Conservation (phyloP, 2,797 vertebrate species). For the Pseudochirops corinnae region DNA sequence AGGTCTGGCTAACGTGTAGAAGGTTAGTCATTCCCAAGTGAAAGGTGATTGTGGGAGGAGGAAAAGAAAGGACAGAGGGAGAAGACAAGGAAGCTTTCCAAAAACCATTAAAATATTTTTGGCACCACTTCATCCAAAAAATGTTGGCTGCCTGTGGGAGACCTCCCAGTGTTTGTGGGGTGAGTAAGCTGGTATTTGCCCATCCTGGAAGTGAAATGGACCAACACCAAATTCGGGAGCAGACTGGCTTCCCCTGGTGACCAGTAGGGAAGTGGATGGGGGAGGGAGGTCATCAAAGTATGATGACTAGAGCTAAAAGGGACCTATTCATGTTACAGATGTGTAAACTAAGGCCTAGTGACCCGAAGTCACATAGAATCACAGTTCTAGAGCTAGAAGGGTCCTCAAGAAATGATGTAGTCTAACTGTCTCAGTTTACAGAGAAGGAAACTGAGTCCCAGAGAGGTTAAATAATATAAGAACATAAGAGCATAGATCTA, state of each 20-base stretch:
- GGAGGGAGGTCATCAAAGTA: neutral
- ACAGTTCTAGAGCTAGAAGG: neutral
- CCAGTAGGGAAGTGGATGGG: neutral
- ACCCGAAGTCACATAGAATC: neutral
- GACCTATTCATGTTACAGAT: neutral
- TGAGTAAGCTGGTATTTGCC: conserved; percentile 20
- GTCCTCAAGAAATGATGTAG: neutral
- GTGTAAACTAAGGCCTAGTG: neutral
- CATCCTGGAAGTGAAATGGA: conserved; percentile 60
- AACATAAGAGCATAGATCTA: neutral
- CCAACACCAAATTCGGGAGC: neutral
- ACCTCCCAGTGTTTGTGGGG: neutral
- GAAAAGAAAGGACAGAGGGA: conserved; percentile 68
- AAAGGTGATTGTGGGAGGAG: conserved; percentile 69
- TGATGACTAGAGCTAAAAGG: neutral
- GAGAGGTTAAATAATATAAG: neutral
- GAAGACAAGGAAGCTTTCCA: conserved; percentile 61
- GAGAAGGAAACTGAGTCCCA: neutral
- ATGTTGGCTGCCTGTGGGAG: conserved; percentile 51
- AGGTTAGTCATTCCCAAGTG: conserved; percentile 68
- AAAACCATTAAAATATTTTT: conserved; percentile 65
- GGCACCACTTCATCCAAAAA: conserved; percentile 68
- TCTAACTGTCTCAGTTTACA: neutral
- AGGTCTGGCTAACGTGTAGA: conserved; percentile 52
- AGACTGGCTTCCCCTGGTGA: neutral